These are phyloP conservation scores for Spodoptera picta DNA, from an alignment of 2,888 invertebrate species.

Conservation along the genomic window DNA sequence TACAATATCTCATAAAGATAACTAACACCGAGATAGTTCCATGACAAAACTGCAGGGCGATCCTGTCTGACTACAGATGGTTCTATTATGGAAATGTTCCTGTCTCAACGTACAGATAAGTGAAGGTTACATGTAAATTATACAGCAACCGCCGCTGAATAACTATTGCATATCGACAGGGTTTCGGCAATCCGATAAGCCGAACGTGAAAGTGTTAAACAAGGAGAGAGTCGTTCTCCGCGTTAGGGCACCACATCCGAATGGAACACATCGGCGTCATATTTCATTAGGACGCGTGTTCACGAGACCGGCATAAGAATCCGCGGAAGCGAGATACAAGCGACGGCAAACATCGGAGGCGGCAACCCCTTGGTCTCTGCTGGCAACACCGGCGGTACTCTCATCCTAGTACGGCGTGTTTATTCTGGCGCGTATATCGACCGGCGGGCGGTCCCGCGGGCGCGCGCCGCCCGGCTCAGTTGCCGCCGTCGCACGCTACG, in stretches of 20 bases:
- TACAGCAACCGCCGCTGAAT: slow-evolving; percentile 61
- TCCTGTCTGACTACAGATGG: slow-evolving; percentile 81
- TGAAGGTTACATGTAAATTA: slow-evolving; percentile 80
- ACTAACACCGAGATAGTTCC: slow-evolving; percentile 73
- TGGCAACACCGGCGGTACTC: slow-evolving; percentile 78
- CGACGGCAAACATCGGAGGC: slow-evolving; percentile 69
- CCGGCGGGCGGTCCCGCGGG: slow-evolving; percentile 73
- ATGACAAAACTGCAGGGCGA: slow-evolving; percentile 81
- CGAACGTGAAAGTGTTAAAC: slow-evolving; percentile 42
- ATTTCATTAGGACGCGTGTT: slow-evolving; percentile 61
- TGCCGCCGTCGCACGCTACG: slow-evolving; percentile 67
- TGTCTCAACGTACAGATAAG: slow-evolving; percentile 81
- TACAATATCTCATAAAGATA: slow-evolving; percentile 71
- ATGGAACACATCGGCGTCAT: slow-evolving; percentile 55
- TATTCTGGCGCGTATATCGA: slow-evolving; percentile 88
- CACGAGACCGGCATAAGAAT: slow-evolving; percentile 52
- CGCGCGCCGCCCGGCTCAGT: slow-evolving; percentile 82
- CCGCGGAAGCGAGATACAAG: slow-evolving; percentile 64
- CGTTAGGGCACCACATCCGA: slow-evolving; percentile 40
- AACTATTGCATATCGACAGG: slow-evolving; percentile 58
- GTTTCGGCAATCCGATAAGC: slow-evolving; percentile 40
- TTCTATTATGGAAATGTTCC: slow-evolving; percentile 81
- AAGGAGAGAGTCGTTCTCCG: slow-evolving; percentile 26
- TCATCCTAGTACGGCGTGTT: slow-evolving; percentile 83
- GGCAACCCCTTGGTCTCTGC: slow-evolving; percentile 68